phyloP scores from a whole-genome alignment of 2,888 invertebrate genomes.

The Clepsis dumicolana region DNA sequence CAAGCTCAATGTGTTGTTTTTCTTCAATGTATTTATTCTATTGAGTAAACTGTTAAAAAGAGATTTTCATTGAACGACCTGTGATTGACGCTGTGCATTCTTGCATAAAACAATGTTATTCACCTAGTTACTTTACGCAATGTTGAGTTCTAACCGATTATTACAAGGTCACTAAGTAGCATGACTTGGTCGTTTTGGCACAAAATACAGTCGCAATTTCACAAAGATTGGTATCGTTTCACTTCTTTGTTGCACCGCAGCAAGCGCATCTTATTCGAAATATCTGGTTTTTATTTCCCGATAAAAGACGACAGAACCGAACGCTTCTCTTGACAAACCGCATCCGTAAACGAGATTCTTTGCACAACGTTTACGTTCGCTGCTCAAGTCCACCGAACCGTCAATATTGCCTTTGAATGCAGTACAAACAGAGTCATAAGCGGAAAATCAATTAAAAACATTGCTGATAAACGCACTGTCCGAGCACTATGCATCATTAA shows the following conservation, averaged over 20 bases:
- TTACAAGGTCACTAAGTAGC: background rate
- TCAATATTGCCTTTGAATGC: slow-evolving; percentile 32
- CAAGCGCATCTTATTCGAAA: slow-evolving; percentile 44
- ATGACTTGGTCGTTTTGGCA: background rate
- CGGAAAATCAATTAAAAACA: background rate
- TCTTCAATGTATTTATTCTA: background rate
- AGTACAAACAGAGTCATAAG: slow-evolving; percentile 4
- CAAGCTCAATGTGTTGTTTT: background rate
- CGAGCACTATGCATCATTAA: slow-evolving; percentile 59
- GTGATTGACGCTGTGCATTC: background rate
- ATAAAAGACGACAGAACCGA: slow-evolving; percentile 34
- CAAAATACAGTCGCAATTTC: background rate
- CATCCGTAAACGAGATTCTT: slow-evolving; percentile 37
- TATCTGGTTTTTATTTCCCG: slow-evolving; percentile 41
- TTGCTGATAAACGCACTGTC: slow-evolving; percentile 1
- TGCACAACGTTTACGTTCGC: slow-evolving; percentile 36
- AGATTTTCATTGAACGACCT: background rate
- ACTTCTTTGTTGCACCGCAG: slow-evolving; percentile 45
- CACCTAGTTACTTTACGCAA: background rate
- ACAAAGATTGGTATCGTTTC: slow-evolving; percentile 20
- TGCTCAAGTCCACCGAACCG: slow-evolving; percentile 20
- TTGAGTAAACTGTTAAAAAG: background rate
- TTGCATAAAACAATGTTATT: background rate
- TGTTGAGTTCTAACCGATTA: background rate
- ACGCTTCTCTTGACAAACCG: slow-evolving; percentile 27